A percentile compares a stretch with the other conserved stretches of the same genome.
Conservation (phyloP, 1,140 invertebrate species). For the Popillia japonica region DNA sequence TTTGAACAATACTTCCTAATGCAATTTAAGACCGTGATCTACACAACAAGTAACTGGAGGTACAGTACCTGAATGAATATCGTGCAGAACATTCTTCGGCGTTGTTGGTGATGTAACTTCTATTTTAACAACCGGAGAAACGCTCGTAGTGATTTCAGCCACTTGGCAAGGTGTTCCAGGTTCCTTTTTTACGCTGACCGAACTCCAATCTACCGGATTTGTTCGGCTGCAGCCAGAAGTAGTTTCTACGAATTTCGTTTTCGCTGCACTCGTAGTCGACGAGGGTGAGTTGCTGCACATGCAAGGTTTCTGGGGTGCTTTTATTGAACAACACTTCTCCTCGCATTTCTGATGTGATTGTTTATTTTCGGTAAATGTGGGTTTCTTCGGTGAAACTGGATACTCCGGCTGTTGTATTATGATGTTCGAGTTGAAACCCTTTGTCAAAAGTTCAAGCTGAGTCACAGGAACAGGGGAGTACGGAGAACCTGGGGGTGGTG, state of each 20-base stretch:
- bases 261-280: slow-evolving; percentile 31
- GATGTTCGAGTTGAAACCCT: slow-evolving; percentile 59
- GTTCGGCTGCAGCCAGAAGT: slow-evolving; percentile 64
- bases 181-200: slow-evolving; percentile 67
- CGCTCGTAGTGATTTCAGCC: slow-evolving; percentile 71
- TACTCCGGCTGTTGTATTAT: slow-evolving; percentile 54
- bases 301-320: slow-evolving; percentile 51
- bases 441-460: slow-evolving; percentile 69
- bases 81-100: slow-evolving; percentile 7
- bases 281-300: slow-evolving; percentile 47
- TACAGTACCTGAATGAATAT: slow-evolving; percentile 8
- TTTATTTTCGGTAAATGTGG: slow-evolving; percentile 45
- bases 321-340: slow-evolving; percentile 56
- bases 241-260: slow-evolving; percentile 43
- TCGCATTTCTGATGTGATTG: slow-evolving; percentile 48
- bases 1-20: no score
- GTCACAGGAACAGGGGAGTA: slow-evolving; percentile 71
- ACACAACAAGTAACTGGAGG: slow-evolving; percentile 45
- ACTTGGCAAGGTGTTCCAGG: slow-evolving; percentile 69
- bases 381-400: slow-evolving; percentile 53
- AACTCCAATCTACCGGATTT: slow-evolving; percentile 65
- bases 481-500: slow-evolving; percentile 72
- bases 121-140: slow-evolving; percentile 64
- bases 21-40: slow-evolving; percentile 40
- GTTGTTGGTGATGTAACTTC: slow-evolving; percentile 62